phyloP scores from a whole-genome alignment of 1,140 invertebrate genomes.

The Mamestra configurata region DNA sequence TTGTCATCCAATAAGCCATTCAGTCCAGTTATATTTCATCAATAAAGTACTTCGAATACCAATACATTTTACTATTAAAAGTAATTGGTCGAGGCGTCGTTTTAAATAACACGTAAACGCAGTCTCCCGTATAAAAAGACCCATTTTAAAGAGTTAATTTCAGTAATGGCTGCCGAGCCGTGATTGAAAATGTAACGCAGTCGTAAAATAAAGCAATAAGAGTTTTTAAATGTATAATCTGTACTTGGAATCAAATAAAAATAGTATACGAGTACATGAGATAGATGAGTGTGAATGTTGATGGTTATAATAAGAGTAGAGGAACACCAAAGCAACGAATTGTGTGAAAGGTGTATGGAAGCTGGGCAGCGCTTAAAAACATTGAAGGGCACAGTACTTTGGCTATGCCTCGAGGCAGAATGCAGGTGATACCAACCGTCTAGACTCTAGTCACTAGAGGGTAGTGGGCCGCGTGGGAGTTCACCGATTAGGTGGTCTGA shows the following conservation, averaged over 20 bases:
- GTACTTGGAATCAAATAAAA: neutral
- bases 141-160: constrained; percentile 41
- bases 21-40: neutral
- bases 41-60: neutral
- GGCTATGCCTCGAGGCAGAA: too few relatives aligned
- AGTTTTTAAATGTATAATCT: neutral
- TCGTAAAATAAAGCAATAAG: constrained; percentile 1
- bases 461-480: too few relatives aligned
- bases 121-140: constrained; percentile 7
- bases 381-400: too few relatives aligned
- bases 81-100: neutral
- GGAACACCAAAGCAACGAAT: too few relatives aligned
- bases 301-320: too few relatives aligned
- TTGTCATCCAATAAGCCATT: neutral
- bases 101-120: constrained; percentile 33
- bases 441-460: too few relatives aligned
- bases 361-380: too few relatives aligned
- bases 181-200: constrained; percentile 29
- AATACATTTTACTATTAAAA: constrained; percentile 1
- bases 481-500: too few relatives aligned
- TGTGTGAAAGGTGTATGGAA: too few relatives aligned
- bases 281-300: too few relatives aligned
- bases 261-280: neutral
- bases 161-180: constrained; percentile 24
- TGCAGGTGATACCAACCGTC: too few relatives aligned